phyloP scores from a whole-genome alignment of 2,888 invertebrate species.

The Pseudococcus longispinus region DNA sequence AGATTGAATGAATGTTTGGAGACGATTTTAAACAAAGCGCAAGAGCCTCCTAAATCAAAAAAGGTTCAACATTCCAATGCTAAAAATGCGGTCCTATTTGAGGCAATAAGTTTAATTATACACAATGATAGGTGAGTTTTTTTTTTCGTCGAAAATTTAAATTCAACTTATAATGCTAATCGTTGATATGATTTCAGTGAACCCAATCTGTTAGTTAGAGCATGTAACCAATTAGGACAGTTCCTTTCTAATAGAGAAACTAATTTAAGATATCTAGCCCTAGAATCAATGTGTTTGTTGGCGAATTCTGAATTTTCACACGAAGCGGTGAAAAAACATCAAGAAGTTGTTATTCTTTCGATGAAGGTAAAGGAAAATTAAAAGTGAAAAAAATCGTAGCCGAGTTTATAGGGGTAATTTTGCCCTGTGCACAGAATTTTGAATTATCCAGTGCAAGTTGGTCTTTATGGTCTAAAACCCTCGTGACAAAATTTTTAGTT shows the following conservation, averaged over 20 bases:
- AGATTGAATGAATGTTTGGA: slow-evolving; percentile 97
- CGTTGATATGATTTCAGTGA: slow-evolving; percentile 70
- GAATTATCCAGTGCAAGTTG: too few species aligned
- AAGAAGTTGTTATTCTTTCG: slow-evolving; percentile 97
- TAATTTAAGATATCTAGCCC: slow-evolving; percentile 94
- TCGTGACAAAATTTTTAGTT: too few species aligned
- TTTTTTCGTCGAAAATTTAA: neutral
- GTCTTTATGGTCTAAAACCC: too few species aligned
- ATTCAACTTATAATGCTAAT: neutral
- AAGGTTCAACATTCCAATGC: slow-evolving; percentile 99
- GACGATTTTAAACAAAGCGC: slow-evolving; percentile 97
- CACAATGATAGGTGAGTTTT: slow-evolving; percentile 83
- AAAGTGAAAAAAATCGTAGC: too few species aligned
- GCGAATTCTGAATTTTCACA: slow-evolving; percentile 99
- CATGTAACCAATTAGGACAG: slow-evolving; percentile 98
- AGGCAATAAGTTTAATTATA: slow-evolving; percentile 99
- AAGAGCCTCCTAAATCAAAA: slow-evolving; percentile 99
- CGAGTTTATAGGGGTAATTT: too few species aligned
- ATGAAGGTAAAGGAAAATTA: slow-evolving; percentile 74
- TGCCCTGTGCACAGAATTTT: too few species aligned
- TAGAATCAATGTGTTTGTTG: slow-evolving; percentile 99
- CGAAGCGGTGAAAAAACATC: slow-evolving; percentile 99
- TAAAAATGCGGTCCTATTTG: slow-evolving; percentile 98
- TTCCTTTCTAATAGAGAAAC: slow-evolving; percentile 97
- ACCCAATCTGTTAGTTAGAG: slow-evolving; percentile 93